Conservation (phyloP, 1,140 invertebrate species). For the Leucophenga varia region DNA sequence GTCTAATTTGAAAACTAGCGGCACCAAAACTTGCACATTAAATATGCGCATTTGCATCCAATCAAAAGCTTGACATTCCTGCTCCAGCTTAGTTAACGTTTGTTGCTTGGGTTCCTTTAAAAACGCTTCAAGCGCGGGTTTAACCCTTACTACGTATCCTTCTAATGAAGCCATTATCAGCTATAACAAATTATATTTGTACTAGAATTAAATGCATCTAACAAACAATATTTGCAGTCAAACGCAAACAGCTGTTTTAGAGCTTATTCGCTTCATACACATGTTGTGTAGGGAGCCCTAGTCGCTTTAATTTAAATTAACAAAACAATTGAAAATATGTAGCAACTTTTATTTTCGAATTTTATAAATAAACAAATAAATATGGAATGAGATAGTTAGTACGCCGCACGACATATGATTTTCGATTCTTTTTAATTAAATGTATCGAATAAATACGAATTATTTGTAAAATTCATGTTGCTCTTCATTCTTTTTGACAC, state of each 20-base stretch:
- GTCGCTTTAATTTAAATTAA: no score
- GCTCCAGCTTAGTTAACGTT: slow-evolving; percentile 26
- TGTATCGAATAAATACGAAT: no score
- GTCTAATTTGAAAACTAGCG: slow-evolving; percentile 42
- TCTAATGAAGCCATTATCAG: slow-evolving; percentile 41
- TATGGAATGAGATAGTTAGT: no score
- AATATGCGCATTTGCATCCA: slow-evolving; percentile 43
- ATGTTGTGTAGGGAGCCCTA: no score
- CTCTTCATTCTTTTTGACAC: slow-evolving; percentile 98
- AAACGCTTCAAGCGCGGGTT: slow-evolving; percentile 43
- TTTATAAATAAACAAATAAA: no score
- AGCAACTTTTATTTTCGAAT: no score
- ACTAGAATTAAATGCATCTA: background rate
- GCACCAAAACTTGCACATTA: slow-evolving; percentile 40
- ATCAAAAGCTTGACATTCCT: slow-evolving; percentile 35
- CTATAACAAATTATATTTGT: slow-evolving; percentile 2
- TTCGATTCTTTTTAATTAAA: no score
- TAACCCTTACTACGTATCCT: slow-evolving; percentile 53
- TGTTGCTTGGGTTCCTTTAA: slow-evolving; percentile 30
- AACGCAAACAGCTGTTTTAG: slow-evolving; percentile 15
- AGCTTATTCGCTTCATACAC: no score
- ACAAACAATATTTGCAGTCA: slow-evolving; percentile 3
- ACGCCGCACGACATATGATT: no score
- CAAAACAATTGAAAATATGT: no score
- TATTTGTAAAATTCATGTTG: slow-evolving; percentile 99